phyloP scores from a whole-genome alignment of 2,888 invertebrate genomes.

The Oxytorus armatus region DNA sequence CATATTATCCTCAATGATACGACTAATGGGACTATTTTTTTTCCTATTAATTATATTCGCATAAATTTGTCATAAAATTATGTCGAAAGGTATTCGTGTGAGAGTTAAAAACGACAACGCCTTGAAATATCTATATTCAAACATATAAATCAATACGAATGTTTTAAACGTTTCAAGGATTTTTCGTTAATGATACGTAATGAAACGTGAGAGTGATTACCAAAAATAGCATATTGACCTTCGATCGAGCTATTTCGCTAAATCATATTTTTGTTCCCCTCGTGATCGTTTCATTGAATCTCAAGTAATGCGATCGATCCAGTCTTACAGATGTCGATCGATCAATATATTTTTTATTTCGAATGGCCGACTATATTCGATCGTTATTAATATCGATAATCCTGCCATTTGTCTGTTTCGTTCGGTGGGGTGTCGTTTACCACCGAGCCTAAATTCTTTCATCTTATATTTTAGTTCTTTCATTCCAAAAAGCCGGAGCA shows the following conservation, averaged over 20 bases:
- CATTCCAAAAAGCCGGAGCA: neutral
- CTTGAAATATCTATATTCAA: slow-evolving; percentile 18
- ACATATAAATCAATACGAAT: neutral
- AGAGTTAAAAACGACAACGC: neutral
- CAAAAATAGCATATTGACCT: slow-evolving; percentile 9
- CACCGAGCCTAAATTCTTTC: too few relatives aligned
- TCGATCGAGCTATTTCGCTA: slow-evolving; percentile 11
- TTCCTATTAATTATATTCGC: too few relatives aligned
- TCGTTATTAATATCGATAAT: too few relatives aligned
- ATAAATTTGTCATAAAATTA: too few relatives aligned
- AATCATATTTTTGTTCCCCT: slow-evolving; percentile 14
- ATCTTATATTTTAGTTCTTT: too few relatives aligned
- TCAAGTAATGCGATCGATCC: neutral
- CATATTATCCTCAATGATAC: too few relatives aligned
- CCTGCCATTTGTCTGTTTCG: too few relatives aligned
- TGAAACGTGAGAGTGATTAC: neutral
- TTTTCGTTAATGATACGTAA: slow-evolving; percentile 2
- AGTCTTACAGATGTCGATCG: neutral
- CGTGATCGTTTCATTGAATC: neutral
- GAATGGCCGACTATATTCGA: too few relatives aligned
- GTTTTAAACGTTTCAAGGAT: slow-evolving; percentile 17
- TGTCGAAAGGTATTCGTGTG: neutral
- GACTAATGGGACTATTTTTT: too few relatives aligned
- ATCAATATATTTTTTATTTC: too few relatives aligned
- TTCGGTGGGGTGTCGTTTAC: too few relatives aligned